Percentiles rank a stretch among this genome's conserved stretches.
These are phyloP conservation scores for Acestrorhynchus altus DNA, from an alignment of 2,797 vertebrate genomes.

Conservation along the genomic window DNA sequence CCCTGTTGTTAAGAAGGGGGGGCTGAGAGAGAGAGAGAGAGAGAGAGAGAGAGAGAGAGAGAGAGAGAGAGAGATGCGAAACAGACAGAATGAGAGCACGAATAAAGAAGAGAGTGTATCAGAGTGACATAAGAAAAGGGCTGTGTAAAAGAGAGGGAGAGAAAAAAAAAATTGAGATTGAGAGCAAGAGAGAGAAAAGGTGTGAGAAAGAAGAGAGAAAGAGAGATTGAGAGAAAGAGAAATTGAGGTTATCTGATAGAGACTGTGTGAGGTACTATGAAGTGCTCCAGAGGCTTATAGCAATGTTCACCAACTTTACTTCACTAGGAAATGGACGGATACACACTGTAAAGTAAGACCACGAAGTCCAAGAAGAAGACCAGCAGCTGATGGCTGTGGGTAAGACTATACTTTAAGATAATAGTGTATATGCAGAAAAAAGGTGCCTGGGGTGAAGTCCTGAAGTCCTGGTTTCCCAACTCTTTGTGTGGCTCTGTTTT, in stretches of 20 bases:
- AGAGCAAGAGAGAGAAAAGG: neutral
- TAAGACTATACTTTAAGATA: slow-evolving; percentile 48
- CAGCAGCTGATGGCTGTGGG: slow-evolving; percentile 32
- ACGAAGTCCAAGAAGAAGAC: slow-evolving; percentile 18
- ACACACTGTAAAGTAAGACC: slow-evolving; percentile 6
- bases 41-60: too few relatives aligned
- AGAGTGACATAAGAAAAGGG: neutral
- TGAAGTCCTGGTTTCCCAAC: slow-evolving; percentile 18
- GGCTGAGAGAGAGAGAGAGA: neutral
- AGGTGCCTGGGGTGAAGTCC: neutral
- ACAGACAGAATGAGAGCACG: too few relatives aligned
- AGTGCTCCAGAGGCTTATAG: neutral
- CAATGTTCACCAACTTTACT: neutral
- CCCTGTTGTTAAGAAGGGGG: too few relatives aligned
- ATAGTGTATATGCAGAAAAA: slow-evolving; percentile 30
- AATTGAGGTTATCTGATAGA: neutral
- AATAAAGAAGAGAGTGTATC: too few relatives aligned
- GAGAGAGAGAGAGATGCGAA: too few relatives aligned
- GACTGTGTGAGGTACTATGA: neutral
- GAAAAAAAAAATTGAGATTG: neutral
- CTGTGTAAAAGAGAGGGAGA: neutral
- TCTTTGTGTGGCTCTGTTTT: slow-evolving; percentile 30
- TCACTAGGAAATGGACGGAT: neutral
- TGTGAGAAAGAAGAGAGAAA: neutral
- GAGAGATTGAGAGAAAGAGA: neutral